Evolutionary conservation across 2,888 invertebrate species (phyloP).

Genomic region (Heliconius erato): DNA sequence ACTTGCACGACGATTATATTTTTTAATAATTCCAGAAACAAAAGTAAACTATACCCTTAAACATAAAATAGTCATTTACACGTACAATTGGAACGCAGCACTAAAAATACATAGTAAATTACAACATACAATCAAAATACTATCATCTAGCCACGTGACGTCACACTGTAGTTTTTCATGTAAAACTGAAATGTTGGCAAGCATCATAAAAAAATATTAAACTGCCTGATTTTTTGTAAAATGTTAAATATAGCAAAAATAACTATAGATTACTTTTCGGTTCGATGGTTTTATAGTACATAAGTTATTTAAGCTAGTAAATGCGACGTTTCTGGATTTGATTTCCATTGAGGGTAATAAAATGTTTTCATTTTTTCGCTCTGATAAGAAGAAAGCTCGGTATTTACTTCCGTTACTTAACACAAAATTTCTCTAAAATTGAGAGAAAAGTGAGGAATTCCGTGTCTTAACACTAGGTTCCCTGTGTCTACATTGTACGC

Average conservation of each 20-base stretch:
- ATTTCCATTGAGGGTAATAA: not conserved
- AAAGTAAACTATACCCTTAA: too few relatives aligned
- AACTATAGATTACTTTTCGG: not conserved
- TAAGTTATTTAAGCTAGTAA: not conserved
- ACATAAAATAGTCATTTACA: too few relatives aligned
- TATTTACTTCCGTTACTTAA: not conserved
- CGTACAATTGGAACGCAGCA: not conserved
- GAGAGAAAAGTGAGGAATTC: not conserved
- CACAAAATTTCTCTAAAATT: not conserved
- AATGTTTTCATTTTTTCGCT: not conserved
- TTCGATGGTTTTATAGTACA: not conserved
- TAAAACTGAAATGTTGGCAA: not conserved
- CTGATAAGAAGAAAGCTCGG: not conserved
- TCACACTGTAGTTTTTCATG: conserved; percentile 13
- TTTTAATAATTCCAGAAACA: too few relatives aligned
- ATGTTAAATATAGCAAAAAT: not conserved
- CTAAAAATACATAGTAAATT: conserved; percentile 4
- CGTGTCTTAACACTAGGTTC: not conserved
- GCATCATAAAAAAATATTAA: not conserved
- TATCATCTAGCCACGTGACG: conserved; percentile 11
- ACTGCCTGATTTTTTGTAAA: not conserved
- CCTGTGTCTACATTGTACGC: not conserved
- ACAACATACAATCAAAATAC: conserved; percentile 21
- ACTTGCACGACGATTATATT: too few relatives aligned
- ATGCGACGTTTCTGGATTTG: not conserved